Conservation (phyloP, 1,140 invertebrate genomes). For the Apis mellifera region DNA sequence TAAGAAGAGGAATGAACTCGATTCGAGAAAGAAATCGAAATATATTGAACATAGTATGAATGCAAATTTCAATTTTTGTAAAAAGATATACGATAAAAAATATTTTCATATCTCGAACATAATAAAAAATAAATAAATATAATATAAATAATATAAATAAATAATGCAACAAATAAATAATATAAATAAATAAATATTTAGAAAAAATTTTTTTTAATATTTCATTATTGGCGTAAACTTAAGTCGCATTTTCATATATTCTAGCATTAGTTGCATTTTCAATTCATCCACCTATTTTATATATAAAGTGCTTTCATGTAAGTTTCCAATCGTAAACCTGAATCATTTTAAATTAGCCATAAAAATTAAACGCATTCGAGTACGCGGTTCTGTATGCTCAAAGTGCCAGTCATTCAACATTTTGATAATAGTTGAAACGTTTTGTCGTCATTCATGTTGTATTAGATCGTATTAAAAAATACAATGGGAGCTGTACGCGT, state of each 20-base stretch:
- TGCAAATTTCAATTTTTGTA: too few species aligned
- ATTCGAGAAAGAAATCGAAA: too few species aligned
- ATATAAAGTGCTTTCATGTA: background rate
- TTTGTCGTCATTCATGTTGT: slow-evolving; percentile 28
- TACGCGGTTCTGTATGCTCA: background rate
- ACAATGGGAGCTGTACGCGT: slow-evolving; percentile 79
- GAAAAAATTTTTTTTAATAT: too few species aligned
- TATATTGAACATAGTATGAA: too few species aligned
- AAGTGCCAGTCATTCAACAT: slow-evolving; percentile 65
- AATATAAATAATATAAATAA: background rate
- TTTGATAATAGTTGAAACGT: background rate
- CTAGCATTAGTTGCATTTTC: background rate
- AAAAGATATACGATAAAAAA: too few species aligned
- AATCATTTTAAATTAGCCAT: background rate
- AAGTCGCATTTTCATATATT: background rate
- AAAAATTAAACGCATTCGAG: background rate
- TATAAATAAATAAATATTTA: background rate
- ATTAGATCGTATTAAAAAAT: slow-evolving; percentile 38
- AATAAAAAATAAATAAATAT: too few species aligned
- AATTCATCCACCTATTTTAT: background rate
- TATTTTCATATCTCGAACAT: too few species aligned
- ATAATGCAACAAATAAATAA: background rate
- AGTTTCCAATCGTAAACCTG: slow-evolving; percentile 1
- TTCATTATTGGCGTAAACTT: background rate
- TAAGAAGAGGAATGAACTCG: too few species aligned